Conservation (phyloP, 2,888 invertebrate genomes). For the Prenolepis imparis region DNA sequence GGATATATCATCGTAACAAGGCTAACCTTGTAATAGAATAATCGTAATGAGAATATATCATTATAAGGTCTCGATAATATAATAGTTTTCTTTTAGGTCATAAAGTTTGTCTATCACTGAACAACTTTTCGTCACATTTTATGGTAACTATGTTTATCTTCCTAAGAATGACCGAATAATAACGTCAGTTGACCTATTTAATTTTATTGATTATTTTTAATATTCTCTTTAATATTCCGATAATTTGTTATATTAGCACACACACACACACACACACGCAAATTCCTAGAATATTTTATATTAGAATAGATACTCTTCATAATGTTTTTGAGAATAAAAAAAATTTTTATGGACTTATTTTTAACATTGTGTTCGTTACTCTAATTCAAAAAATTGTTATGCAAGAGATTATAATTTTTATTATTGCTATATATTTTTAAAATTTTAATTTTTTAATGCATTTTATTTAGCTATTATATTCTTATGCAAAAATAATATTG, state of each 20-base stretch:
- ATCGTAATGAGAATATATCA: too few species aligned
- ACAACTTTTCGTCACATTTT: neutral
- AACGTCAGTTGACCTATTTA: slow-evolving; percentile 51
- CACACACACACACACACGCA: too few species aligned
- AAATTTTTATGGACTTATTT: neutral
- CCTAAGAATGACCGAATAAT: slow-evolving; percentile 61
- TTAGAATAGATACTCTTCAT: slow-evolving; percentile 58
- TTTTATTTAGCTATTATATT: neutral
- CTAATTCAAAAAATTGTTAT: neutral
- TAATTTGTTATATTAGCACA: slow-evolving; percentile 66
- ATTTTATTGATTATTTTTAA: slow-evolving; percentile 52
- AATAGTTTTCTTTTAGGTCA: neutral
- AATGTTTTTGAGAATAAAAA: neutral
- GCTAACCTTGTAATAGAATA: too few species aligned
- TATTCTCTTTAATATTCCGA: slow-evolving; percentile 62
- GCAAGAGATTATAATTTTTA: neutral
- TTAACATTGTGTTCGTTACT: neutral
- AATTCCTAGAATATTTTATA: too few species aligned
- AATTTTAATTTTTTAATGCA: neutral
- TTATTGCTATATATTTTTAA: neutral
- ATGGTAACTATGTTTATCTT: neutral
- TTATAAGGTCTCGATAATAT: neutral
- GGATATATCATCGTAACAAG: neutral
- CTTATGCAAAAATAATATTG: neutral
- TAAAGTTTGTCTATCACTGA: neutral